Evolutionary conservation across 2,797 vertebrate genomes (phyloP).

Genomic region (Huso huso): DNA sequence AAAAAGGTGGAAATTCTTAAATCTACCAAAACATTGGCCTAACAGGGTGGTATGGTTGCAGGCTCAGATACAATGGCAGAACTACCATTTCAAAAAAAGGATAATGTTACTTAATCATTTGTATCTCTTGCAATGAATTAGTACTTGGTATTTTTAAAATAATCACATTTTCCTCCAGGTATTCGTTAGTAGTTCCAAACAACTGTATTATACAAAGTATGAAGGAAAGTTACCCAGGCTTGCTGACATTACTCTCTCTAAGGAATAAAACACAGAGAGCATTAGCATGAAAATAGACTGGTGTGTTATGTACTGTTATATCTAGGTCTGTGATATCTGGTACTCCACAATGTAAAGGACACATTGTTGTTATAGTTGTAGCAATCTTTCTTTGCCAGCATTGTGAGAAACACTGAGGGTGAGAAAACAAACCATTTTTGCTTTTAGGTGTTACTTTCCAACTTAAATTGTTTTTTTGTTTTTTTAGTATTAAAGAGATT

Average conservation of each 20-base stretch:
- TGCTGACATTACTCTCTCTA: neutral
- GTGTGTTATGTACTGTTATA: no score
- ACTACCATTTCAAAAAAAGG: neutral
- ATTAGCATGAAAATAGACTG: no score
- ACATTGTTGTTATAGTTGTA: no score
- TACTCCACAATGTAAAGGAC: no score
- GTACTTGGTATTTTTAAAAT: neutral
- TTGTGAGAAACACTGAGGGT: no score
- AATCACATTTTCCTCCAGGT: neutral
- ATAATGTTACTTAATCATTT: no score
- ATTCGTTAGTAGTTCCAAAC: neutral
- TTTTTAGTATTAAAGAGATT: no score
- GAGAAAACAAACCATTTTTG: no score
- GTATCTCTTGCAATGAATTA: neutral
- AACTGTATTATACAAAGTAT: neutral
- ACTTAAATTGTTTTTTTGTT: no score
- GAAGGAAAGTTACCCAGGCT: neutral
- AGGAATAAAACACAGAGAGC: neutral
- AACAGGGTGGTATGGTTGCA: neutral
- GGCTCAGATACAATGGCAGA: neutral
- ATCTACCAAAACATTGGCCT: neutral
- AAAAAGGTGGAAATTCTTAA: neutral
- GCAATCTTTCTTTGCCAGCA: no score
- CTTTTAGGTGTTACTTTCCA: no score
- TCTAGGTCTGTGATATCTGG: no score